Evolutionary conservation across 2,113 vertebrate genomes (phyloP).

Genomic region (Polypterus bichir): DNA sequence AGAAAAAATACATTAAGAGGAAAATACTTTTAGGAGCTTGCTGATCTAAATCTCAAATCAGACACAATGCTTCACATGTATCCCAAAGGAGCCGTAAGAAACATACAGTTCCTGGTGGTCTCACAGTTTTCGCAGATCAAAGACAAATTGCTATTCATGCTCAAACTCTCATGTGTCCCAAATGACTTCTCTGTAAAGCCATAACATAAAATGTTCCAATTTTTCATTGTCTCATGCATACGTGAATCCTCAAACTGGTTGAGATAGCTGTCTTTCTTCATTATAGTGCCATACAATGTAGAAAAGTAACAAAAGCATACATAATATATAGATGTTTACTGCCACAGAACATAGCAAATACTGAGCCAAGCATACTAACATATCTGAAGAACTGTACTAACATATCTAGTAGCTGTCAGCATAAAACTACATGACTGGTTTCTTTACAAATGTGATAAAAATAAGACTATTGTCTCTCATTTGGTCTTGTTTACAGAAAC

Average conservation of each 20-base stretch:
- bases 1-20: conserved; percentile 15
- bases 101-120: conserved; percentile 10
- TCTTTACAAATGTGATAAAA: no score
- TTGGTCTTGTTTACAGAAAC: no score
- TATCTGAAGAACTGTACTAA: no score
- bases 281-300: no score
- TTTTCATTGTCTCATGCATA: conserved; percentile 15
- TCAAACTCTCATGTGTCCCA: conserved; percentile 15
- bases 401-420: no score
- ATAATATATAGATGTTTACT: no score
- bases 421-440: no score
- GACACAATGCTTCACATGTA: neutral
- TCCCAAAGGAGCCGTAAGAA: neutral
- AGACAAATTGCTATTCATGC: conserved; percentile 20
- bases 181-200: conserved; percentile 13
- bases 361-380: no score
- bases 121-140: conserved; percentile 14
- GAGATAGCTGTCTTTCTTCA: no score
- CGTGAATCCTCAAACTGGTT: neutral
- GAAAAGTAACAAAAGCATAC: no score
- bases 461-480: no score
- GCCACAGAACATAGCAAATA: no score
- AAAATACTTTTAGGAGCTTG: conserved; percentile 12
- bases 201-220: conserved; percentile 8
- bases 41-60: conserved; percentile 10